phyloP scores from a whole-genome alignment of 2,888 invertebrate genomes.

The Phytoseiulus persimilis region DNA sequence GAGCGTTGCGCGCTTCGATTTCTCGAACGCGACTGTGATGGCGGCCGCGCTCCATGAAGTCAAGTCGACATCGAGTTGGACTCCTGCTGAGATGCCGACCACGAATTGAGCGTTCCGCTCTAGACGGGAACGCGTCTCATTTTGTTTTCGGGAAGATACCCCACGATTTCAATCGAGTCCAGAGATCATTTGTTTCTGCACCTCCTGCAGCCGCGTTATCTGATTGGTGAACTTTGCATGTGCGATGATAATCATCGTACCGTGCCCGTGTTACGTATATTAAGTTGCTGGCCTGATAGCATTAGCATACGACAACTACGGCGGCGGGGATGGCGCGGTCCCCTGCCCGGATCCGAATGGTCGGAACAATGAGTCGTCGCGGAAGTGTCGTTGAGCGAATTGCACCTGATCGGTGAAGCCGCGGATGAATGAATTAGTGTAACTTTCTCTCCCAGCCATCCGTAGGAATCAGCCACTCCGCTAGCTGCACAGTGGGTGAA shows the following conservation, averaged over 20 bases:
- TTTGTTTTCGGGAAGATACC: background rate
- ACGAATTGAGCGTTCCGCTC: background rate
- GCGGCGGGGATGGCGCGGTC: background rate
- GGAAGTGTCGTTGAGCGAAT: background rate
- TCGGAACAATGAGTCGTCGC: background rate
- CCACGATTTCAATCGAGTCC: background rate
- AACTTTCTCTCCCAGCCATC: background rate
- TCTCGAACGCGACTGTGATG: background rate
- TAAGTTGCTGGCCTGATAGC: background rate
- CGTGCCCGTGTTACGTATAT: background rate
- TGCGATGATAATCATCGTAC: background rate
- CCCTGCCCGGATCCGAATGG: background rate
- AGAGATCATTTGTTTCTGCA: background rate
- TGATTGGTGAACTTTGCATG: background rate
- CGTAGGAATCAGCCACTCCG: background rate
- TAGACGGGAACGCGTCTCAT: background rate
- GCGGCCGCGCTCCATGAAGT: background rate
- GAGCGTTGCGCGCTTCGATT: background rate
- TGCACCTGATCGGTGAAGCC: background rate
- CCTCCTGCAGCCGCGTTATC: background rate
- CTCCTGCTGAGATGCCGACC: background rate
- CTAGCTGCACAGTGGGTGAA: background rate
- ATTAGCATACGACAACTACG: background rate
- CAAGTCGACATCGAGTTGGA: background rate
- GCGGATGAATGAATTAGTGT: background rate